Conservation (phyloP, 2,797 vertebrate genomes). For the Nyctalus aviator region DNA sequence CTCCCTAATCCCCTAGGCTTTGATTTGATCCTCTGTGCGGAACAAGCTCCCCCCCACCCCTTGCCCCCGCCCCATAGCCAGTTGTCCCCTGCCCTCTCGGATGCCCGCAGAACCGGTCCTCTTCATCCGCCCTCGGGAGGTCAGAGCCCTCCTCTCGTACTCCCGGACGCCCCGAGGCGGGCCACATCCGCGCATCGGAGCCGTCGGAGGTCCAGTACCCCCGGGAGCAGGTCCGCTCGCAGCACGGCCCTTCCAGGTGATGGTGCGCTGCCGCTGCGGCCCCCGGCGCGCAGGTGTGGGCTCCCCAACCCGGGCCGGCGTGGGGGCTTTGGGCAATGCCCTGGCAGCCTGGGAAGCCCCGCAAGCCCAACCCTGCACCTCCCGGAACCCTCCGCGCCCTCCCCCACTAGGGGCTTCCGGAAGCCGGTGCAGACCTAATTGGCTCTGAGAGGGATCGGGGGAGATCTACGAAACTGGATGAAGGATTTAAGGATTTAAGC, state of each 20-base stretch:
- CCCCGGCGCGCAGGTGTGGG: conserved; percentile 55
- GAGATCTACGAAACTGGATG: not conserved
- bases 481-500: conserved; percentile 20
- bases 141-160: conserved; percentile 35
- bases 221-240: not conserved
- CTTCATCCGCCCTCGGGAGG: conserved; percentile 26
- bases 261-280: conserved; percentile 64
- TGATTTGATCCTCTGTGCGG: conserved; percentile 83
- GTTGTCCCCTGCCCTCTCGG: conserved; percentile 62
- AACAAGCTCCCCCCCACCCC: conserved; percentile 40
- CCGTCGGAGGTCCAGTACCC: conserved; percentile 53
- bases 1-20: conserved; percentile 78
- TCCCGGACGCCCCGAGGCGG: not conserved
- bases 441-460: not conserved
- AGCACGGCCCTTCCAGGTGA: conserved; percentile 71
- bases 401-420: not conserved
- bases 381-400: not conserved
- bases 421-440: not conserved
- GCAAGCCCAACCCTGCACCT: not conserved
- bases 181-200: not conserved
- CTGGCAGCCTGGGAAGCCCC: not conserved
- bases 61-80: conserved; percentile 50
- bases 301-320: conserved; percentile 29
- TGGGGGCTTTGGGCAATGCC: not conserved
- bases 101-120: conserved; percentile 53